These are phyloP conservation scores for Sitta europaea DNA, from an alignment of 2,113 vertebrate species.

Conservation along the genomic window DNA sequence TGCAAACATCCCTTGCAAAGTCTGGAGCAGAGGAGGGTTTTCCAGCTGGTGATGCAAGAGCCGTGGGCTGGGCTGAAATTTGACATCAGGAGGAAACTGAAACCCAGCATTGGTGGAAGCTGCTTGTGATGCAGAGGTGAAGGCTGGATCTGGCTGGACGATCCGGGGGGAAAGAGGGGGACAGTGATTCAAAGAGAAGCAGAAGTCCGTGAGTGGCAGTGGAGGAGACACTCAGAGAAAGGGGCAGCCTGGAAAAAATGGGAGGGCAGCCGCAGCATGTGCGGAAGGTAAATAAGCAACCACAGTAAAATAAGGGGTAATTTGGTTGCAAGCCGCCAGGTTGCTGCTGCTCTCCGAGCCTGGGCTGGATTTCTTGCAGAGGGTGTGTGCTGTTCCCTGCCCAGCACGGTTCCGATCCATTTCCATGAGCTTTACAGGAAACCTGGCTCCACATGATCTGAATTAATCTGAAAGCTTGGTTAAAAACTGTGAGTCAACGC, in stretches of 20 bases:
- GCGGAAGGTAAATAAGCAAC: not conserved
- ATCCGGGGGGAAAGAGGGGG: not conserved
- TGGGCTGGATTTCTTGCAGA: not conserved
- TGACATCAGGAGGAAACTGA: not conserved
- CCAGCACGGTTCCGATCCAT: accelerated
- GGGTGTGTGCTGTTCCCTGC: not conserved
- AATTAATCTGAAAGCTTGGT: not conserved
- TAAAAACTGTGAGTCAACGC: not conserved
- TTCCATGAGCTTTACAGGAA: not conserved
- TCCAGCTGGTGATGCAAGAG: not conserved
- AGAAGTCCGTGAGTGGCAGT: not conserved
- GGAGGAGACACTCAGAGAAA: not conserved
- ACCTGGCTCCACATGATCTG: not conserved
- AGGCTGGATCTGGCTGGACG: not conserved
- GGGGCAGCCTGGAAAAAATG: not conserved
- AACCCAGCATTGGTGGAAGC: conserved; percentile 8
- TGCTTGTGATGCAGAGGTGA: conserved; percentile 18
- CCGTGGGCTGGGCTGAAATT: not conserved
- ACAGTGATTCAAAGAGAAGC: not conserved
- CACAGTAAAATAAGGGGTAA: not conserved
- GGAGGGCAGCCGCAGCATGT: not conserved
- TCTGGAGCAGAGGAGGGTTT: not conserved
- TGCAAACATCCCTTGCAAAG: not conserved
- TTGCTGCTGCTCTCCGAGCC: not conserved
- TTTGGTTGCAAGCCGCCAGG: not conserved